A percentile compares a stretch with the other conserved stretches of the same genome.
phyloP scores from a whole-genome alignment of 2,888 invertebrate genomes.

The Aspidiotus rigidus region DNA sequence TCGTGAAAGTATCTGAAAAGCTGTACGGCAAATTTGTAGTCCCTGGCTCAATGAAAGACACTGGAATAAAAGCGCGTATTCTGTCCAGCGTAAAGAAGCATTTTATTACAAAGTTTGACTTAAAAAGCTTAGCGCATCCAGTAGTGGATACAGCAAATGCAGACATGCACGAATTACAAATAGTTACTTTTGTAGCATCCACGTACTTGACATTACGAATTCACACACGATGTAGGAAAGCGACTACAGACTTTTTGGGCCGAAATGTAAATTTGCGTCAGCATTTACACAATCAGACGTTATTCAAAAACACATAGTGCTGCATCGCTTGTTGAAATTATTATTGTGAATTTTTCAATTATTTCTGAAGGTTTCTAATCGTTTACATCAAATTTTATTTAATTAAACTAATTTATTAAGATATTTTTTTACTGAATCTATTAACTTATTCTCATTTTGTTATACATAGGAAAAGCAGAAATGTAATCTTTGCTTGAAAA shows the following conservation, averaged over 20 bases:
- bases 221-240: background rate
- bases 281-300: background rate
- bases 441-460: too few relatives aligned
- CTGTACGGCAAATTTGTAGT: too few relatives aligned
- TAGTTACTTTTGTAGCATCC: background rate
- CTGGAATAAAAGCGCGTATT: background rate
- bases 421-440: too few relatives aligned
- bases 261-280: background rate
- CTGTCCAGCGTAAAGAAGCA: background rate
- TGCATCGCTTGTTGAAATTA: too few relatives aligned
- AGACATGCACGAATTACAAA: constrained; percentile 6
- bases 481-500: too few relatives aligned
- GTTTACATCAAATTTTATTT: too few relatives aligned
- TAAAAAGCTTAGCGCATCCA: background rate
- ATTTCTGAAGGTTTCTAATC: too few relatives aligned
- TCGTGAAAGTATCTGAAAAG: background rate
- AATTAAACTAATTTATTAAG: too few relatives aligned
- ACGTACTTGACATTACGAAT: constrained; percentile 3
- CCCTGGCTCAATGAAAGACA: too few relatives aligned
- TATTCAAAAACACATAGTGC: too few relatives aligned
- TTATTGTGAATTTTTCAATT: too few relatives aligned
- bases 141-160: background rate
- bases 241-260: background rate
- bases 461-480: too few relatives aligned
- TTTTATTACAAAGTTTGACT: background rate